Evolutionary conservation across 2,113 vertebrate genomes (phyloP).

Genomic region (Chlorodrepanis virens): DNA sequence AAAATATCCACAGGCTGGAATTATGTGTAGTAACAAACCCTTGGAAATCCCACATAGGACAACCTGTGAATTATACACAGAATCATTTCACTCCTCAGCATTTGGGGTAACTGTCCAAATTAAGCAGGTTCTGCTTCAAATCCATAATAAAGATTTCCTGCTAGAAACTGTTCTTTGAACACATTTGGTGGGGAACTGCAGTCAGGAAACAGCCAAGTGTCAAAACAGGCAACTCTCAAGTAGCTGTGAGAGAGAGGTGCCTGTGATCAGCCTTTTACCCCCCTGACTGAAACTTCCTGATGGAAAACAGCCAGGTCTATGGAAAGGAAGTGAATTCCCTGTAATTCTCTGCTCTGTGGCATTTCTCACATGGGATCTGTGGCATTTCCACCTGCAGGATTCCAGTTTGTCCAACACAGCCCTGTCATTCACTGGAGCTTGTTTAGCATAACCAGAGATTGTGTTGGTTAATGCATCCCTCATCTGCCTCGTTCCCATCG

Average conservation of each 20-base stretch:
- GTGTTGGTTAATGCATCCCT: background rate
- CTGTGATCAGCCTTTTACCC: background rate
- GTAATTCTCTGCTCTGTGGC: background rate
- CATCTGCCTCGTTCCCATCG: background rate
- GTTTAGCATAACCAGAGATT: background rate
- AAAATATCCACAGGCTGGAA: background rate
- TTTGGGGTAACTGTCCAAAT: background rate
- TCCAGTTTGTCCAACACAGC: background rate
- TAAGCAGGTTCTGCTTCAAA: background rate
- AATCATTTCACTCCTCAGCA: background rate
- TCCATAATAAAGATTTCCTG: background rate
- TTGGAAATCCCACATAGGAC: background rate
- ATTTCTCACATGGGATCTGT: background rate
- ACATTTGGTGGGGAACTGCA: background rate
- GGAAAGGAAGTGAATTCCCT: background rate
- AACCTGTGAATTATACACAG: background rate
- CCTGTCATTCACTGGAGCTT: background rate
- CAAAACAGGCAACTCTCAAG: accelerated
- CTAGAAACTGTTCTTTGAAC: background rate
- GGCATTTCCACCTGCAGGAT: background rate
- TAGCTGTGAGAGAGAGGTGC: background rate
- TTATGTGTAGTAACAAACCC: background rate
- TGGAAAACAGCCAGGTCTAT: background rate
- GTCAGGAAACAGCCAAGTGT: background rate
- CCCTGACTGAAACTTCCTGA: background rate